These are phyloP conservation scores for Oligia latruncula DNA, from an alignment of 2,888 invertebrate species.

Conservation along the genomic window DNA sequence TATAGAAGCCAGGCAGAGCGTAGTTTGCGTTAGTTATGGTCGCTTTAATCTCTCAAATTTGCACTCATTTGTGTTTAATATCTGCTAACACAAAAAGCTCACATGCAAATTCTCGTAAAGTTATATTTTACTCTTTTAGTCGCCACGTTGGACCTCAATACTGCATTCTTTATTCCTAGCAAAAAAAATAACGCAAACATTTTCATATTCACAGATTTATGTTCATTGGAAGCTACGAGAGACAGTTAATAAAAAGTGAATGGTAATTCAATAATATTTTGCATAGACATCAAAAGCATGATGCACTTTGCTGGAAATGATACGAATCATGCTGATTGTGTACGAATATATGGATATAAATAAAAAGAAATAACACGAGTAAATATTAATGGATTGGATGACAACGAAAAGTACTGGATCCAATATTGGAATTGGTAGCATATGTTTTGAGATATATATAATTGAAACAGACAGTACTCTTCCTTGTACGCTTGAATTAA, in stretches of 20 bases:
- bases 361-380: constrained; percentile 74
- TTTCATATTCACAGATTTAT: constrained; percentile 66
- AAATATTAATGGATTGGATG: constrained; percentile 72
- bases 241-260: constrained; percentile 70
- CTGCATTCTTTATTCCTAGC: constrained; percentile 61
- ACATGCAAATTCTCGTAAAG: constrained; percentile 83
- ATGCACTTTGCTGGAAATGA: constrained; percentile 85
- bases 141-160: constrained; percentile 66
- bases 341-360: constrained; percentile 80
- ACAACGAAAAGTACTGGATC: constrained; percentile 83
- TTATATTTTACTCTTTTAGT: constrained; percentile 58
- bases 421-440: constrained; percentile 18
- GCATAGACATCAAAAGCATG: constrained; percentile 90
- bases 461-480: constrained; percentile 75
- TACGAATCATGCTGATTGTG: constrained; percentile 87
- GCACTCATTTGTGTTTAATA: constrained; percentile 74
- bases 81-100: constrained; percentile 88
- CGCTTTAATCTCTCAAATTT: constrained; percentile 76
- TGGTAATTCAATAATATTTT: constrained; percentile 73
- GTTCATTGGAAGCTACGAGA: constrained; percentile 73
- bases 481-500: constrained; percentile 77
- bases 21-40: constrained; percentile 70
- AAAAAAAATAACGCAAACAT: constrained; percentile 60
- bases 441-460: background rate
- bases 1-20: constrained; percentile 84